Evolutionary conservation across 2,888 invertebrate genomes (phyloP).

Genomic region (Tachina grossa): DNA sequence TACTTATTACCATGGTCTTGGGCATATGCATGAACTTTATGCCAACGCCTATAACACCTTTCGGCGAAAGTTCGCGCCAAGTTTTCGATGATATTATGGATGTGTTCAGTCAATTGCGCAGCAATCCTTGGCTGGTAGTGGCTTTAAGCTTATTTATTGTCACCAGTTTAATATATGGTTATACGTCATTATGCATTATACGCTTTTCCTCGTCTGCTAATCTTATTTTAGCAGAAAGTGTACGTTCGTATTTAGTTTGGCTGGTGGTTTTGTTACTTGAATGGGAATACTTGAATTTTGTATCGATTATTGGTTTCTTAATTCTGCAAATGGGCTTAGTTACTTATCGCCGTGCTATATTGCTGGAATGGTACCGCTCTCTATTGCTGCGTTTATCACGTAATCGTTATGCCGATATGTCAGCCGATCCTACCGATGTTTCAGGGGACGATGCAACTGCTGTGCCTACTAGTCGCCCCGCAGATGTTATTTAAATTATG

Average conservation of each 20-base stretch:
- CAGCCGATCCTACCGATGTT: constrained; percentile 67
- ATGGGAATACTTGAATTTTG: constrained; percentile 92
- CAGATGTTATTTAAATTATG: constrained; percentile 77
- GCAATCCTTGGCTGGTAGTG: constrained; percentile 84
- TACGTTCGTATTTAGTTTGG: constrained; percentile 97
- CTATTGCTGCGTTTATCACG: constrained; percentile 75
- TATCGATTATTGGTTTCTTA: constrained; percentile 90
- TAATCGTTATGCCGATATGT: constrained; percentile 76
- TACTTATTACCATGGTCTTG: constrained; percentile 85
- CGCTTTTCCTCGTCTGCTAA: constrained; percentile 97
- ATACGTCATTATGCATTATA: constrained; percentile 94
- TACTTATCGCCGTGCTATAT: constrained; percentile 88
- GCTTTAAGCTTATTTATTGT: constrained; percentile 88
- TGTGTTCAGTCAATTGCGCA: constrained; percentile 91
- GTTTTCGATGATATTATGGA: constrained; percentile 93
- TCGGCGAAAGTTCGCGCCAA: constrained; percentile 88
- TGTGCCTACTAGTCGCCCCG: constrained; percentile 76
- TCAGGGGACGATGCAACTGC: constrained; percentile 54
- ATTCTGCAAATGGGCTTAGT: constrained; percentile 91
- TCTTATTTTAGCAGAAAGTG: constrained; percentile 93
- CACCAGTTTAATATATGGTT: constrained; percentile 97
- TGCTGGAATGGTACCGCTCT: constrained; percentile 78
- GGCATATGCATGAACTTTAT: constrained; percentile 92
- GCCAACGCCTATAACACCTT: constrained; percentile 87
- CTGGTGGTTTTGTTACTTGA: constrained; percentile 88